Base-by-base conservation (phyloP, 2,797 vertebrate species). In the Falco cherrug region DNA sequence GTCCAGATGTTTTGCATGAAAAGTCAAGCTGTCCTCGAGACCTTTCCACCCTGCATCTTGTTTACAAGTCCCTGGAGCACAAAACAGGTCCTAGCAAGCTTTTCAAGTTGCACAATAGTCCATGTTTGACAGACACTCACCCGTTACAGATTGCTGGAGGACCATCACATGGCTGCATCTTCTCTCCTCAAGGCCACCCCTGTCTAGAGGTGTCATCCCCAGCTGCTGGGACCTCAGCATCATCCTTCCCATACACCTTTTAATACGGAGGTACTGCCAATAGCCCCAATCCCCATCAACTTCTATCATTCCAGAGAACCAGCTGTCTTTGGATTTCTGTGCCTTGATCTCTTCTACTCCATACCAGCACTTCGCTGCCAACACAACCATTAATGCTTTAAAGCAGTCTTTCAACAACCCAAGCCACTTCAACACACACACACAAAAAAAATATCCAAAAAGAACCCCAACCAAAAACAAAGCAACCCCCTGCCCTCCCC, bases 1-100 rank as follows among this genome's bases (percentile, higher is more conserved):
- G 51, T 3, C 16, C 56, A 45, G 60, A 61, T 18, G 8, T 4
- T 47, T 10, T 19, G 22, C 24, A 29, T 2, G 29, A 51, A 78
- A 77, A 60, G 29, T 6, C 39, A 48, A 56, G 61, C 3, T 5
- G 3, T 26, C 25, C 47, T 77, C 39, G 22, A 37, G 57, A 29
- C 9, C 37, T 2, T 24, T 6, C 11, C 12, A 12, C 21, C 17
- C 33, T 2, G 6, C 15, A 22, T 3, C 43, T 35, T 28, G 24
- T 56, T 51, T 54, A 13, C 29, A 43, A 68, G 35, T 7, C 37
- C 68, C 2, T 0, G 1, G 60, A 48, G 45, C 14, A 1, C 0
- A 1, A 3, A 54, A 21, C 1, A 2, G 43, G 11, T 37, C 80
- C 51, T 0, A 0, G 20, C 4, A 33, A 76, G 48, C 48, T 47